Base-by-base conservation (phyloP, 2,113 vertebrate species). In the Eleginops maclovinus region DNA sequence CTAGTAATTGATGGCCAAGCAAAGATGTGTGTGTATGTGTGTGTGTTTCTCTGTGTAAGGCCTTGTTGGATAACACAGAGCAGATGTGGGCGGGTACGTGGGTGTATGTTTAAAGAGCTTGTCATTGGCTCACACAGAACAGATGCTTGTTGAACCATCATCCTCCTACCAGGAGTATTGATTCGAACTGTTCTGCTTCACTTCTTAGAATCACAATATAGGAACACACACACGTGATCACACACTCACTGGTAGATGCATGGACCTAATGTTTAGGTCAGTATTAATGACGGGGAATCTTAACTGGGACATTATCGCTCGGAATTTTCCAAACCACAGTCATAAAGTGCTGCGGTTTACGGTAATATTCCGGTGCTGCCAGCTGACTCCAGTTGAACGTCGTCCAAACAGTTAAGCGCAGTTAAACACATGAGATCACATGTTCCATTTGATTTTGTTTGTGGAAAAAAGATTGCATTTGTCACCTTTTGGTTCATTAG, bases 291-390 rank as follows among this genome's bases (percentile, higher is more conserved):
- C 62, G 73, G 60, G 55, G 40, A 81, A 40, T 71, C 77, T 72
- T 60, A 54, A 70, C 71, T 58, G 36, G 62, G 59, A 85, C 80
- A 50, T 74, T 79, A 76, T 79, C 16, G 31, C 49, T 66, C 79
- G 85, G 87, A 92, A 92, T 92, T 89, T 92, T 93, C 88, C 89
- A 87, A 74, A 84, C 74, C 80, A 15, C 84, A 54, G 84, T 77
- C 36, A 76, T 89, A 80, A 90, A 88, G 68, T 67, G 60, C 70
- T 87, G 82, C 4, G 82, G 86, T 89, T 88, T 85, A 86, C 68
- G 68, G 86, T 87, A 86, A 86, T 86, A 73, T 78, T 84, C 56
- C 75, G 75, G 51, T 83, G 1, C 69, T 84, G 71, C 71, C 83
- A 88, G 83, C 72, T 86, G 77, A 89, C 67, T 85, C 26, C 61